phyloP scores from a whole-genome alignment of 2,113 vertebrate species.

The Nanger granti region DNA sequence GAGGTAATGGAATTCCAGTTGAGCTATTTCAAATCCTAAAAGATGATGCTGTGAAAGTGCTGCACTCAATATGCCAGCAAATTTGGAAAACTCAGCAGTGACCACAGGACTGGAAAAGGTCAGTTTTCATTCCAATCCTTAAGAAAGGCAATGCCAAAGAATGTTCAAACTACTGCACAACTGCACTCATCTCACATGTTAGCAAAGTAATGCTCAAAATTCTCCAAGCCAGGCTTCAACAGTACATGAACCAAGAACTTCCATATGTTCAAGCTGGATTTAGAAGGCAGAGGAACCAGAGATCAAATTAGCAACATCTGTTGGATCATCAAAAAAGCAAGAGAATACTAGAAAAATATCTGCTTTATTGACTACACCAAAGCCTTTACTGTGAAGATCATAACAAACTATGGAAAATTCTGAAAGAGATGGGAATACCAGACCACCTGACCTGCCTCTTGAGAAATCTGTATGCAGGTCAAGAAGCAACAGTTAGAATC shows the following conservation, averaged over 20 bases:
- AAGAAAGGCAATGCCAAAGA: neutral
- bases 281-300: neutral
- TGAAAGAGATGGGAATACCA: neutral
- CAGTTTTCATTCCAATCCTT: neutral
- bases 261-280: neutral
- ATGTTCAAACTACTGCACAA: neutral
- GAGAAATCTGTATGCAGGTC: neutral
- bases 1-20: neutral
- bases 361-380: neutral
- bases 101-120: neutral
- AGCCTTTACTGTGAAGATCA: neutral
- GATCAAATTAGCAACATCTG: neutral
- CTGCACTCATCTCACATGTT: neutral
- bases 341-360: neutral
- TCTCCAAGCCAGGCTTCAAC: neutral
- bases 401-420: neutral
- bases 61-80: neutral
- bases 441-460: neutral
- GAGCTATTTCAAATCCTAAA: neutral
- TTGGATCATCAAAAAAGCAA: neutral
- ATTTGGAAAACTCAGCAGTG: neutral
- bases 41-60: neutral
- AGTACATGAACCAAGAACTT: neutral
- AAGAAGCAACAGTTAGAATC: neutral
- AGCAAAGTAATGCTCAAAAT: neutral